Conservation (phyloP, 2,888 invertebrate genomes). For the Oligia fasciuncula region DNA sequence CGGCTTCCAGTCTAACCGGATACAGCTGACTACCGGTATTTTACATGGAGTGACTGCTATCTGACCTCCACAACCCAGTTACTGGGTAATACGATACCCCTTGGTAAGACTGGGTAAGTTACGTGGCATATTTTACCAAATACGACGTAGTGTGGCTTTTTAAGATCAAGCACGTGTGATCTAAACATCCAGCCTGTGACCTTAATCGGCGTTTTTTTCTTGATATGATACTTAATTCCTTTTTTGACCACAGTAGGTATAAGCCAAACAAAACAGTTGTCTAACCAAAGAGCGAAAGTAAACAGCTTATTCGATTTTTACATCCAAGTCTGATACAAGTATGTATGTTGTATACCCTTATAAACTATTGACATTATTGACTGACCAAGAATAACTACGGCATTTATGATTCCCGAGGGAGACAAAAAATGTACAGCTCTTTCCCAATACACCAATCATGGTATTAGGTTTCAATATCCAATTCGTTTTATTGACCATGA, state of each 20-base stretch:
- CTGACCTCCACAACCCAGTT: no score
- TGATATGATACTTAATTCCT: neutral
- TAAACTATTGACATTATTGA: slow-evolving; percentile 3
- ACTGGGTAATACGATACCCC: no score
- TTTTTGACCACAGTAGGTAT: neutral
- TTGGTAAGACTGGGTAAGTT: neutral
- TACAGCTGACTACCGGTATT: no score
- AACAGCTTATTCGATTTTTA: neutral
- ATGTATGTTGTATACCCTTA: neutral
- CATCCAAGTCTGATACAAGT: neutral
- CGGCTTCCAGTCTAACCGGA: no score
- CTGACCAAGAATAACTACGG: slow-evolving; percentile 13
- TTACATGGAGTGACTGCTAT: no score
- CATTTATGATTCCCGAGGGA: slow-evolving; percentile 37
- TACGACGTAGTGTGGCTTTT: neutral
- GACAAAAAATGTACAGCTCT: slow-evolving; percentile 7
- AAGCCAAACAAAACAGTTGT: neutral
- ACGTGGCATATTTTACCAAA: slow-evolving; percentile 1
- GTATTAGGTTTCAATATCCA: slow-evolving; percentile 47
- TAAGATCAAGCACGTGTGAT: slow-evolving; percentile 6
- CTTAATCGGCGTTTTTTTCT: neutral
- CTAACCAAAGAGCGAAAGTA: neutral
- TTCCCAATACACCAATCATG: slow-evolving; percentile 25
- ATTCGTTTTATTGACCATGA: slow-evolving; percentile 31
- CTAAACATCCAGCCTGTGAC: slow-evolving; percentile 5